Evolutionary conservation across 2,888 invertebrate species (phyloP).

Genomic region (Hemaris fuciformis): DNA sequence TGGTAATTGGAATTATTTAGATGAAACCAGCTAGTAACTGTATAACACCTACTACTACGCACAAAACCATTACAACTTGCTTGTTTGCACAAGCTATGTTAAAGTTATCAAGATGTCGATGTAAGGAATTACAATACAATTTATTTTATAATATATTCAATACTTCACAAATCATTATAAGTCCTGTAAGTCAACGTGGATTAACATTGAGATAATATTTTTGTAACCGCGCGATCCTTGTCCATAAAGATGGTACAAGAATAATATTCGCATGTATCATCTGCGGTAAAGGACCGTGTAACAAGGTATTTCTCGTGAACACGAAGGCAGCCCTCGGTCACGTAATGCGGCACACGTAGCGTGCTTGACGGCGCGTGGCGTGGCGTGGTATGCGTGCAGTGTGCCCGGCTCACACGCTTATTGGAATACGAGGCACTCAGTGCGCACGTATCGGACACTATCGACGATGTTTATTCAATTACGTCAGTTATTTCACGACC

Average conservation of each 20-base stretch:
- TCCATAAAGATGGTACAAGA: not conserved
- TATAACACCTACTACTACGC: too few relatives aligned
- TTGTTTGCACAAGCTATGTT: too few relatives aligned
- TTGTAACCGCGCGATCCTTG: too few relatives aligned
- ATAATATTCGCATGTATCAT: not conserved
- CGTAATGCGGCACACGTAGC: not conserved
- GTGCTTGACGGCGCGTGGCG: not conserved
- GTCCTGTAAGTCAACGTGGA: too few relatives aligned
- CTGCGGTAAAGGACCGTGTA: not conserved
- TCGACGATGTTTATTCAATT: not conserved
- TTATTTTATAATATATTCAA: too few relatives aligned
- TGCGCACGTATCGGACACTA: not conserved
- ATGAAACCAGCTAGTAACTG: slow-evolving; percentile 11
- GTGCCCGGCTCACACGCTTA: not conserved
- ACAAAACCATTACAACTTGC: too few relatives aligned
- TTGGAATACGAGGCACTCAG: not conserved
- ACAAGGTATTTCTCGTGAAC: not conserved
- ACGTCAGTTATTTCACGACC: too few relatives aligned
- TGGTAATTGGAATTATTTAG: slow-evolving; percentile 23
- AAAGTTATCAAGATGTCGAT: too few relatives aligned
- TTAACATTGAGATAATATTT: too few relatives aligned
- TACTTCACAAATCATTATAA: too few relatives aligned
- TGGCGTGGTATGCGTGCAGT: not conserved
- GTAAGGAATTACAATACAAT: too few relatives aligned
- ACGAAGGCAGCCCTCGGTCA: not conserved